A percentile compares a stretch with the other conserved stretches of the same genome.
These are phyloP conservation scores for Chorisops tibialis DNA, from an alignment of 2,888 invertebrate genomes.

Conservation along the genomic window DNA sequence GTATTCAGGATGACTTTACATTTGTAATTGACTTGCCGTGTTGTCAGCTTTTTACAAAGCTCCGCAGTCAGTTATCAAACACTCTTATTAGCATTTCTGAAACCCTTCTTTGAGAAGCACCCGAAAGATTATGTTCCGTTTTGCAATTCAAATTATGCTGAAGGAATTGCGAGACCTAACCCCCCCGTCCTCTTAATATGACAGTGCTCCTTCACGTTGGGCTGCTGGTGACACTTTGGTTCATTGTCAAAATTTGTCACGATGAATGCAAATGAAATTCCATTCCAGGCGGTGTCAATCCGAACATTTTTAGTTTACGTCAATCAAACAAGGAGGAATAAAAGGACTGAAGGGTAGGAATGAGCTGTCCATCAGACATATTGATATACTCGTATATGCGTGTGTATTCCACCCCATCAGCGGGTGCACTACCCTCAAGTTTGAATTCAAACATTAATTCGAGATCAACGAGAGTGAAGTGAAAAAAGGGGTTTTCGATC, in stretches of 20 bases:
- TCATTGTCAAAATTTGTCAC: conserved; percentile 18
- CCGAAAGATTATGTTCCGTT: neutral
- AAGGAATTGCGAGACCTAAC: neutral
- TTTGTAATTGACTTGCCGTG: no score
- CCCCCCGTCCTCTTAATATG: neutral
- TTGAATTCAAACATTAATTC: neutral
- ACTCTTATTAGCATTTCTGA: no score
- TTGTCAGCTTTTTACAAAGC: no score
- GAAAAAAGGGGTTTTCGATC: neutral
- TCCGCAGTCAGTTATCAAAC: no score
- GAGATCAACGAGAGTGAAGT: neutral
- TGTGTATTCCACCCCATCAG: no score
- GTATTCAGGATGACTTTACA: no score
- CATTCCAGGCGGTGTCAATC: conserved; percentile 4
- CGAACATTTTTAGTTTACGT: conserved; percentile 1
- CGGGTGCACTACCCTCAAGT: neutral
- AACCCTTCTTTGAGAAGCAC: no score
- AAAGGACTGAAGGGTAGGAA: neutral
- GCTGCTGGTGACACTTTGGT: conserved; percentile 1
- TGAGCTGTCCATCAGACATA: no score
- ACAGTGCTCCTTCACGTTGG: neutral
- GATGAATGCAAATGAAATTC: conserved; percentile 24
- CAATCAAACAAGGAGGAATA: conserved; percentile 10
- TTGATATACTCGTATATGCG: no score
- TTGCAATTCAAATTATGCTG: conserved; percentile 15